Percentiles rank a stretch among this genome's conserved stretches.
Evolutionary conservation across 64 coral and sea anemone species (phyloP).

Genomic region (Orbicella faveolata): DNA sequence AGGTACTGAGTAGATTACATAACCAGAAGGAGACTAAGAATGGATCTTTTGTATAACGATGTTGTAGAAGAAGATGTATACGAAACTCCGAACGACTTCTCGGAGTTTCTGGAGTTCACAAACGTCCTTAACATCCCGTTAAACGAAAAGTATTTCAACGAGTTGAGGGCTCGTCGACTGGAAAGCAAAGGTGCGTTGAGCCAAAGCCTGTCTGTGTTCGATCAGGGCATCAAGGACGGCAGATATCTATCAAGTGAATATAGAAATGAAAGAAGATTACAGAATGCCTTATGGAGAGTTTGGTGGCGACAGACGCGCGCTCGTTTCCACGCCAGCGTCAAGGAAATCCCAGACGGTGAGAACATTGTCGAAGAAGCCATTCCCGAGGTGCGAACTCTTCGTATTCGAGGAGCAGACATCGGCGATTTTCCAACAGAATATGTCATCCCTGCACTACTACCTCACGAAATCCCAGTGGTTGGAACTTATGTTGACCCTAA

Average conservation of each 20-base stretch:
- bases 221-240: conserved; percentile 68
- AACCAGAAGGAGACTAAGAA: background rate
- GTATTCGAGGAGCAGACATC: conserved; percentile 62
- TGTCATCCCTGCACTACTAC: conserved; percentile 53
- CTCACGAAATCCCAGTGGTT: conserved; percentile 75
- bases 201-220: conserved; percentile 41
- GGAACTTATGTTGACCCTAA: conserved; percentile 70
- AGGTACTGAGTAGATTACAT: background rate
- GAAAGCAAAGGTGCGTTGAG: conserved; percentile 8
- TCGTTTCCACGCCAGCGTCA: conserved; percentile 42
- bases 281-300: conserved; percentile 84
- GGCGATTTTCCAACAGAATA: conserved; percentile 90
- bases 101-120: conserved; percentile 62
- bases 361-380: conserved; percentile 51
- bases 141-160: conserved; percentile 64
- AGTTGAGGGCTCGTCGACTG: conserved; percentile 28
- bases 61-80: conserved; percentile 10
- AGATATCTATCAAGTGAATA: conserved; percentile 54
- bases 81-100: conserved; percentile 62
- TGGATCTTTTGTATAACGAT: background rate
- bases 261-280: conserved; percentile 73
- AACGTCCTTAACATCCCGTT: conserved; percentile 77
- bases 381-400: conserved; percentile 47
- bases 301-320: conserved; percentile 78
- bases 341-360: conserved; percentile 34